Evolutionary conservation across 2,888 invertebrate species (phyloP).

Genomic region (Drosophila robusta): DNA sequence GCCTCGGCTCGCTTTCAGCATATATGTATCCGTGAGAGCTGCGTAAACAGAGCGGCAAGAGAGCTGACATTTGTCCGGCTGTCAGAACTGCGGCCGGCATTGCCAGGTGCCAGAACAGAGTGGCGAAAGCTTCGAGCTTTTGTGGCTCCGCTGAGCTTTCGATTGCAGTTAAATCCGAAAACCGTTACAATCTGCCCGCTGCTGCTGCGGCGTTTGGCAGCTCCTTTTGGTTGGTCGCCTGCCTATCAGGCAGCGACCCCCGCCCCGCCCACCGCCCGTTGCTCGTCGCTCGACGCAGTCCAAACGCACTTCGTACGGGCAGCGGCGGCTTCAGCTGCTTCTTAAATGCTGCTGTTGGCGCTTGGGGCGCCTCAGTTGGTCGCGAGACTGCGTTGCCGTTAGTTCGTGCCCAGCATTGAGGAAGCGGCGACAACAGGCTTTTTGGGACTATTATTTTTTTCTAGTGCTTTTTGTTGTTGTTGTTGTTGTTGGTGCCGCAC

Average conservation of each 20-base stretch:
- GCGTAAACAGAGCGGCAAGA: constrained; percentile 33
- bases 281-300: background rate
- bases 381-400: constrained; percentile 74
- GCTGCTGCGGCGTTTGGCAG: background rate
- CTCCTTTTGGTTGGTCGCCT: constrained; percentile 17
- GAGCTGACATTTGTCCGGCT: constrained; percentile 6
- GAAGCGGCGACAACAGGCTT: constrained; percentile 26
- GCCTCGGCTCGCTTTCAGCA: background rate
- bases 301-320: constrained; percentile 13
- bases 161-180: constrained; percentile 14
- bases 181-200: constrained; percentile 36
- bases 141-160: constrained; percentile 23
- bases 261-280: background rate
- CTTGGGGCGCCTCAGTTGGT: constrained; percentile 69
- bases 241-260: background rate
- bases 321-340: constrained; percentile 57
- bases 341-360: constrained; percentile 67
- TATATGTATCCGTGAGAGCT: background rate
- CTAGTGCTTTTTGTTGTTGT: constrained; percentile 37
- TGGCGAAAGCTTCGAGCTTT: constrained; percentile 29
- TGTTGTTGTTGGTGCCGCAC: constrained; percentile 13
- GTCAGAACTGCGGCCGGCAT: constrained; percentile 27
- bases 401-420: constrained; percentile 52
- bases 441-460: constrained; percentile 40
- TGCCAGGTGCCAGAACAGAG: constrained; percentile 31